Percentiles rank a stretch among this genome's conserved stretches.
phyloP scores from a whole-genome alignment of 2,888 invertebrate genomes.

The Odontothrips loti region DNA sequence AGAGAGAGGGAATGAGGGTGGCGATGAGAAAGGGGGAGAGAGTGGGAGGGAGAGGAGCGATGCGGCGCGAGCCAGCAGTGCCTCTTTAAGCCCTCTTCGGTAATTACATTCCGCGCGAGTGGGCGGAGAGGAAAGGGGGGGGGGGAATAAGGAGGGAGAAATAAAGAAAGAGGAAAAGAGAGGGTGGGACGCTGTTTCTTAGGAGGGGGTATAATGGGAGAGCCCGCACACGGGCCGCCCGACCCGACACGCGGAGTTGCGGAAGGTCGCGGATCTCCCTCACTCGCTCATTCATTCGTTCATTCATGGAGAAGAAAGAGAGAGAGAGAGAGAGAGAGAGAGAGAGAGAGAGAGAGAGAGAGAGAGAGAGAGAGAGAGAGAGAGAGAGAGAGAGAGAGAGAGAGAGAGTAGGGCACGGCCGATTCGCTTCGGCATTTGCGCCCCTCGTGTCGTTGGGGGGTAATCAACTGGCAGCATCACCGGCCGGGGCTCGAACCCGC shows the following conservation, averaged over 20 bases:
- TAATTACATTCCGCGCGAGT: slow-evolving; percentile 13
- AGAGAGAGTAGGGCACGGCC: too few species aligned
- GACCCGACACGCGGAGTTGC: neutral
- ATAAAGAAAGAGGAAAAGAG: neutral
- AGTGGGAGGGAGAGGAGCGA: neutral
- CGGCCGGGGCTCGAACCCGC: too few species aligned
- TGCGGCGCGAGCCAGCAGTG: neutral
- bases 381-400: too few species aligned
- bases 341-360: too few species aligned
- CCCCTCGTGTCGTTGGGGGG: too few species aligned
- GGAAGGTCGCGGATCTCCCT: neutral
- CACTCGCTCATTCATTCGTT: too few species aligned
- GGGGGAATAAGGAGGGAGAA: neutral
- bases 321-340: too few species aligned
- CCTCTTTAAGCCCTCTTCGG: slow-evolving; percentile 15
- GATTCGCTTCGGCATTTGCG: too few species aligned
- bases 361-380: too few species aligned
- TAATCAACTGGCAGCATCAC: too few species aligned
- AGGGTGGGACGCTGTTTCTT: neutral
- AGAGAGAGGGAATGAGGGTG: neutral
- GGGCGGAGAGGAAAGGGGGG: neutral
- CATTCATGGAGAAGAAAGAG: too few species aligned
- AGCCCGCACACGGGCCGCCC: neutral
- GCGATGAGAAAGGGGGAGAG: neutral
- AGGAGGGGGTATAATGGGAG: neutral